phyloP scores from a whole-genome alignment of 1,140 invertebrate genomes.

The Sycophila sp. region DNA sequence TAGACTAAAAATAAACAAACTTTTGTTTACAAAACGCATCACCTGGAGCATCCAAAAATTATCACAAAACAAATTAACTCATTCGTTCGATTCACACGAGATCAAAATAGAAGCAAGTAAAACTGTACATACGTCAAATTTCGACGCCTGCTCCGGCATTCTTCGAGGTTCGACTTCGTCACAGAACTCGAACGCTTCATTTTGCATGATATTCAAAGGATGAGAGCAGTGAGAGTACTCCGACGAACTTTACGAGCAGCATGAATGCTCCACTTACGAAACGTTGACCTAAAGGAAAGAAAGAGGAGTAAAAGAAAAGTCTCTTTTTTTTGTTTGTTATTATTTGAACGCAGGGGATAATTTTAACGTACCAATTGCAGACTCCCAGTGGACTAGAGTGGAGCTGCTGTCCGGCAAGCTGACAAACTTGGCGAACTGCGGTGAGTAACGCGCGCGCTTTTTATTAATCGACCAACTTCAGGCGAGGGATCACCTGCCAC shows the following conservation, averaged over 20 bases:
- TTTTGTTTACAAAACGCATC: neutral
- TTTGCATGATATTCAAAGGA: slow-evolving; percentile 20
- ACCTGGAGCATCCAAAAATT: too few species aligned
- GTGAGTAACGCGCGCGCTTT: neutral
- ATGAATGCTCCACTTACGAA: slow-evolving; percentile 2
- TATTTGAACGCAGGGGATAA: slow-evolving; percentile 11
- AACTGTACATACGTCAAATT: slow-evolving; percentile 43
- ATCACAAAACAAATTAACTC: too few species aligned
- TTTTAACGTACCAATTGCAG: too few species aligned
- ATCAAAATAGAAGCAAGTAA: neutral
- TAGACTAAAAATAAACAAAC: slow-evolving; percentile 40
- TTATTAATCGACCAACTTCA: slow-evolving; percentile 1
- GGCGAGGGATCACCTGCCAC: neutral
- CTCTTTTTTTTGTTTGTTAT: neutral
- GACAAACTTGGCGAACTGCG: neutral
- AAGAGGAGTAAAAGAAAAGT: too few species aligned
- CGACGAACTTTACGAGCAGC: neutral
- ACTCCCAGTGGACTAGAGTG: too few species aligned
- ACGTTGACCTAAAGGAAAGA: neutral
- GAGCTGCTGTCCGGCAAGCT: neutral
- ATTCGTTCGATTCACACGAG: neutral
- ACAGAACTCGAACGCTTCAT: slow-evolving; percentile 1
- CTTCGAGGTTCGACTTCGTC: slow-evolving; percentile 52
- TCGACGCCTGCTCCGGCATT: slow-evolving; percentile 46
- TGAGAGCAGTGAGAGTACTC: neutral